Base-by-base conservation (phyloP, 1,140 invertebrate genomes). In the Rhagoletis pomonella region DNA sequence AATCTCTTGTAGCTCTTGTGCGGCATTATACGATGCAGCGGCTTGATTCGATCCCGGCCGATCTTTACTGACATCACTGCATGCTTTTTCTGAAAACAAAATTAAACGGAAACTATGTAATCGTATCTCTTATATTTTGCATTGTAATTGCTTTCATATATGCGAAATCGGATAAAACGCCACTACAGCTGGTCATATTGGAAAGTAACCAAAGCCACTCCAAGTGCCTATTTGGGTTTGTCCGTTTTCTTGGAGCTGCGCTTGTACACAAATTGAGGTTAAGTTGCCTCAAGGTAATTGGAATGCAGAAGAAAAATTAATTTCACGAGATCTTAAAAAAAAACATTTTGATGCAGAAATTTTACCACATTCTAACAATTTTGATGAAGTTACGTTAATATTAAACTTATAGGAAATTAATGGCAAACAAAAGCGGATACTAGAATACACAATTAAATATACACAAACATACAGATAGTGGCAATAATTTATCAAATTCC, bases 1-100 rank as follows among this genome's bases (percentile, higher is more conserved):
- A 67, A 97, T 95, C 89, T 96, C 95, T 88, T 94, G 92, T 90
- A 96, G 93, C 90, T 96, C 95, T 59, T 92, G 91, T 60, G 84
- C 81, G 87, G 85, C 84, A 42, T 85, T 87, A n/a, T 86, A 44
- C 12, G 59, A 55, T 64, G 65, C 65, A 59, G 19, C 44, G 86
- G 89, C 59, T 88, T 81, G 73, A 47, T 14, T 50, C 89, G 85
- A 81, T 89, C 47, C 69, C 64, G 89, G 6, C 4, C 73, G 47
- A n/a, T 81, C 73, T 47, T 81, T 81, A 19, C 47, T 81, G 7
- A 81, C 73, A 19, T 55, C 47, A 9, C 73, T 81, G 47, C 73
- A 29, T 81, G n/a, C 73, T 9, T 19, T 58, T 81, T 81, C 73
- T 81, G 73, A 19, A 58, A 81, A 55, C 6, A 81, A 4, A n/a